phyloP scores from a whole-genome alignment of 2,113 vertebrate genomes.

The Glaucomys volans region DNA sequence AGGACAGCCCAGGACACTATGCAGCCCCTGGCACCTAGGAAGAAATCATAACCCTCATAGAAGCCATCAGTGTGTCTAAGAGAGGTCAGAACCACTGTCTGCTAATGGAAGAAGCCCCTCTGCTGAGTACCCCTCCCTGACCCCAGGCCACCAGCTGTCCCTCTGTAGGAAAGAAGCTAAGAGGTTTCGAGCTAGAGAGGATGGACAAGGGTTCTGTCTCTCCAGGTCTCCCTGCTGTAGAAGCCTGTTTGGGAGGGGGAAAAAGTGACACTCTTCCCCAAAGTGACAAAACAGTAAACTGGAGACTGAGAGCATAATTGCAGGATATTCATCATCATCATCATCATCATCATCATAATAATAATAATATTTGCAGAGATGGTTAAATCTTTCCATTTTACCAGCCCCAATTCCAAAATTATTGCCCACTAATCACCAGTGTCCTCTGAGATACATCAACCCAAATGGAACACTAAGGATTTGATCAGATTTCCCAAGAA shows the following conservation, averaged over 20 bases:
- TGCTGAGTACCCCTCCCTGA: neutral
- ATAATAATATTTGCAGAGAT: neutral
- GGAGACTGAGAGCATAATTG: neutral
- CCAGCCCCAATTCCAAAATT: neutral
- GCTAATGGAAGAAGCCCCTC: neutral
- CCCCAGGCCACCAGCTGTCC: neutral
- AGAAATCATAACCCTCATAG: neutral
- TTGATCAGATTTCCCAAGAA: neutral
- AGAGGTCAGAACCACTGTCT: neutral
- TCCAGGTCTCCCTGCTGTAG: neutral
- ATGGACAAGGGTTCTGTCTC: neutral
- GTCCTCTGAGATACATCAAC: neutral
- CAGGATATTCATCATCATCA: too few species aligned
- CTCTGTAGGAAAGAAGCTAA: neutral
- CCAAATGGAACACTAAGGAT: too few species aligned
- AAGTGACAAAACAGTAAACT: neutral
- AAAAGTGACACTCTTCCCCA: neutral
- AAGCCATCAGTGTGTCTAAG: neutral
- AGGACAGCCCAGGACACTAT: neutral
- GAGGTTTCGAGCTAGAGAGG: neutral
- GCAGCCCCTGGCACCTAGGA: accelerated
- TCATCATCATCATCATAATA: too few species aligned
- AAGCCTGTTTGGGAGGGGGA: neutral
- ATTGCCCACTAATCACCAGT: neutral
- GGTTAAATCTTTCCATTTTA: neutral